Base-by-base conservation (phyloP, 2,113 vertebrate genomes). In the Brienomyrus brachyistius region DNA sequence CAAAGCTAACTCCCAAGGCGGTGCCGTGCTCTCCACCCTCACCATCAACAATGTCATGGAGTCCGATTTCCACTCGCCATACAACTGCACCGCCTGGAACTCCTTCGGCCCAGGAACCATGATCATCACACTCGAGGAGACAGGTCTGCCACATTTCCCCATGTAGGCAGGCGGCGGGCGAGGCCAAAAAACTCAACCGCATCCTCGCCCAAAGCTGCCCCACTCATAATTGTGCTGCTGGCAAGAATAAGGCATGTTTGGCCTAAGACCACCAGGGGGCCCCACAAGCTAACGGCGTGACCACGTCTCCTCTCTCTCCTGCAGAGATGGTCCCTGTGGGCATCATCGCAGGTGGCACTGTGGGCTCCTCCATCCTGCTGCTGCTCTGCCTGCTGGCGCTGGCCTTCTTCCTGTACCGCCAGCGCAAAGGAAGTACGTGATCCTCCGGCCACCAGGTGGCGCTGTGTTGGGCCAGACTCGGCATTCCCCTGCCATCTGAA, bases 301-400 rank as follows among this genome's bases (percentile, higher is more conserved):
- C 62, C n/a, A 5, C 1, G 62, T 45, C 56, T 35, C 56, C 21
- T 70, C 17, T 86, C 82, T 89, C 15, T 86, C 13, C 51, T 43
- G 88, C n/a, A 98, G 98, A 98, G 92, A 97, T 96, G 3, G 90
- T 98, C 87, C 96, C 97, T 0, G 97, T 98, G 93, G 97, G 97
- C 85, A 96, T 98, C 93, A 98, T 98, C 5, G 97, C 96, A 0
- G 97, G 95, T 0, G 95, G 96, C 90, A 98, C 97, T 70, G 97
- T 98, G 4, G 97, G 96, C 0, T 95, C 96, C 1, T 96, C 96
- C 91, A 94, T 97, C 86, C 94, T 98, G n/a, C 93, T 98, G 89
- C 90, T 95, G 90, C 66, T 93, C 93, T 95, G 93, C 93, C 94
- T 97, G 27, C 88, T 92, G 0, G 93, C 93, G 0, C 90, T 97